Percentiles rank a stretch among this genome's conserved stretches.
phyloP scores from a whole-genome alignment of 2,797 vertebrate species.

The Pagetopsis macropterus region DNA sequence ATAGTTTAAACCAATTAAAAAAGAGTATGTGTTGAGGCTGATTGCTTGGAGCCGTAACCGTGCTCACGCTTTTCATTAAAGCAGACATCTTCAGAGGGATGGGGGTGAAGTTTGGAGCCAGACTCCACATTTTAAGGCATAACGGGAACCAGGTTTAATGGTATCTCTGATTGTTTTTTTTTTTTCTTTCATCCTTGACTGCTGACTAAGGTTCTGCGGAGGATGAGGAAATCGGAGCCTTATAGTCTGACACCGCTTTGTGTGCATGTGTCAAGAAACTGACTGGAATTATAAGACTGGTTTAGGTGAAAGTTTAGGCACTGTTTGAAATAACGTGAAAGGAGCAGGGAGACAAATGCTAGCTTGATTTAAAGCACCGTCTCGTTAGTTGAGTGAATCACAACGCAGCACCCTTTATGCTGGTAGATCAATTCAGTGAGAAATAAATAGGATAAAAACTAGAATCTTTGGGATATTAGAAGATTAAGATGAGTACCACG shows the following conservation, averaged over 20 bases:
- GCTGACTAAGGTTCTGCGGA: constrained; percentile 35
- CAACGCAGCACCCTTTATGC: constrained; percentile 62
- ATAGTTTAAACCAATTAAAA: constrained; percentile 78
- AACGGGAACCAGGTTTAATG: constrained; percentile 44
- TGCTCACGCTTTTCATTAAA: constrained; percentile 29
- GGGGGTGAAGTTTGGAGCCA: constrained; percentile 11
- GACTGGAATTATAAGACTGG: constrained; percentile 33
- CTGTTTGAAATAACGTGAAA: constrained; percentile 61
- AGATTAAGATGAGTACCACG: constrained; percentile 67
- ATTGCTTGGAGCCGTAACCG: constrained; percentile 52
- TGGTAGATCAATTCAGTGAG: constrained; percentile 73
- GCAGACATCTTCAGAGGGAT: constrained; percentile 61
- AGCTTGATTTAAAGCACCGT: constrained; percentile 45
- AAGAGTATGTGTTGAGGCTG: constrained; percentile 68
- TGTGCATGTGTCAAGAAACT: constrained; percentile 17
- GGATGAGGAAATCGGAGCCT: constrained; percentile 40
- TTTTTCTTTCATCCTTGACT: constrained; percentile 32
- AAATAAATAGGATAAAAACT: constrained; percentile 81
- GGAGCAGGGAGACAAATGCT: constrained; percentile 43
- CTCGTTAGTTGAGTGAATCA: constrained; percentile 48
- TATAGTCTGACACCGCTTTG: constrained; percentile 33
- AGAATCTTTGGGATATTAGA: constrained; percentile 82
- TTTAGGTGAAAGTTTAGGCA: constrained; percentile 64
- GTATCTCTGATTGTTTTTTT: constrained; percentile 23
- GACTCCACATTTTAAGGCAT: constrained; percentile 74